Percentiles rank a stretch among this genome's conserved stretches.
These are phyloP conservation scores for Drosophila koepferae DNA, from an alignment of 2,888 invertebrate species.

Conservation along the genomic window DNA sequence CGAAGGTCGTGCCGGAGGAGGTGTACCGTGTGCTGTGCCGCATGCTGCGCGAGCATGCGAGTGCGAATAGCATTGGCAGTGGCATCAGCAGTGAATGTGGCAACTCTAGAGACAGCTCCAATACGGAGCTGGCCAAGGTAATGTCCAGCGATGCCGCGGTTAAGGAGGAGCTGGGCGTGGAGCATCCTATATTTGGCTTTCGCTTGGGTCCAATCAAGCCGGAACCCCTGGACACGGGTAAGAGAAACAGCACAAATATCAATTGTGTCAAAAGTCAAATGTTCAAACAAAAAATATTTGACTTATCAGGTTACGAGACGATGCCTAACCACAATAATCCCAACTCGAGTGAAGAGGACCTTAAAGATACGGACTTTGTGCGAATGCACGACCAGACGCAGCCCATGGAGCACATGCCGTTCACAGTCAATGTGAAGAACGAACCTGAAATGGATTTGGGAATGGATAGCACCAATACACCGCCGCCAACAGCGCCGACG, in stretches of 20 bases:
- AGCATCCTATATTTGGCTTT: conserved; percentile 84
- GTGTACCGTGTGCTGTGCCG: conserved; percentile 79
- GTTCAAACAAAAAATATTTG: not conserved
- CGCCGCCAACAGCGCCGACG: conserved; percentile 72
- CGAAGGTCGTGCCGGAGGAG: conserved; percentile 82
- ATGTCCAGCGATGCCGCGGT: conserved; percentile 17
- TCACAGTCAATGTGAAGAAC: conserved; percentile 59
- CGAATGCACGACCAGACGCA: conserved; percentile 14
- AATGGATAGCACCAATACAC: conserved; percentile 65
- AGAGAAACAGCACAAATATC: conserved; percentile 13
- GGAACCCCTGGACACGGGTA: conserved; percentile 83
- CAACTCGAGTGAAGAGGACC: conserved; percentile 57
- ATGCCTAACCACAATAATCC: conserved; percentile 28
- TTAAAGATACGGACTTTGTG: conserved; percentile 47
- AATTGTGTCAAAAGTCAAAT: not conserved
- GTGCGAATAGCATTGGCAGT: conserved; percentile 30
- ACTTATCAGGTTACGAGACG: conserved; percentile 72
- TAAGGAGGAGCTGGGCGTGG: conserved; percentile 64
- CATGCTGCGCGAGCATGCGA: conserved; percentile 65
- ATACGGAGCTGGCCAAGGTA: conserved; percentile 30
- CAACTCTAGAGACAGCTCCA: conserved; percentile 72
- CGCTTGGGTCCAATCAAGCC: conserved; percentile 83
- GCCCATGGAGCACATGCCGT: conserved; percentile 59
- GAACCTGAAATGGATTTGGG: conserved; percentile 68
- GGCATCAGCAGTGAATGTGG: conserved; percentile 66